phyloP scores from a whole-genome alignment of 2,797 vertebrate species.

The Kryptopterus vitreolus region DNA sequence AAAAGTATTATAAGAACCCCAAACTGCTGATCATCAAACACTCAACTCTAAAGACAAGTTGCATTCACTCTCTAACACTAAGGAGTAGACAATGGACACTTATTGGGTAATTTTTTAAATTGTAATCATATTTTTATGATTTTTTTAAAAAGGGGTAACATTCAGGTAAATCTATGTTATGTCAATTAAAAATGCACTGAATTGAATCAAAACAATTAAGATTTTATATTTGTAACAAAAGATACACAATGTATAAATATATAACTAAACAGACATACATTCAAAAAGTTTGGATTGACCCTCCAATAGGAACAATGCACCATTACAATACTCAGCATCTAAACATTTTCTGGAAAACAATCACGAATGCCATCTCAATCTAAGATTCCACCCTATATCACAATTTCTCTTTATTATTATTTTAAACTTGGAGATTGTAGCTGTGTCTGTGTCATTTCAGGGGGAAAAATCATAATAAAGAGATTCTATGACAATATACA shows the following conservation, averaged over 20 bases:
- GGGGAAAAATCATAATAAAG: conserved; percentile 60
- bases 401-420: conserved; percentile 48
- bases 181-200: not conserved
- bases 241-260: not conserved
- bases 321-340: not conserved
- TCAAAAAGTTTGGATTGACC: not conserved
- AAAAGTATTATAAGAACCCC: conserved; percentile 39
- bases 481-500: conserved; percentile 64
- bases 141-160: not conserved
- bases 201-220: not conserved
- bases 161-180: not conserved
- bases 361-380: conserved; percentile 38
- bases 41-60: conserved; percentile 27
- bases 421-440: conserved; percentile 63
- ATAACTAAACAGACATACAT: not conserved
- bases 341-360: not conserved
- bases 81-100: conserved; percentile 8
- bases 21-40: conserved; percentile 42
- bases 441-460: conserved; percentile 59
- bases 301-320: not conserved
- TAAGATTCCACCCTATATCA: conserved; percentile 44
- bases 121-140: not conserved
- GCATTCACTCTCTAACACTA: conserved; percentile 13
- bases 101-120: conserved; percentile 14
- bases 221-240: not conserved